Percentiles rank a stretch among this genome's conserved stretches.
phyloP scores from a whole-genome alignment of 2,113 vertebrate species.

The Poeciliopsis turrubarensis region DNA sequence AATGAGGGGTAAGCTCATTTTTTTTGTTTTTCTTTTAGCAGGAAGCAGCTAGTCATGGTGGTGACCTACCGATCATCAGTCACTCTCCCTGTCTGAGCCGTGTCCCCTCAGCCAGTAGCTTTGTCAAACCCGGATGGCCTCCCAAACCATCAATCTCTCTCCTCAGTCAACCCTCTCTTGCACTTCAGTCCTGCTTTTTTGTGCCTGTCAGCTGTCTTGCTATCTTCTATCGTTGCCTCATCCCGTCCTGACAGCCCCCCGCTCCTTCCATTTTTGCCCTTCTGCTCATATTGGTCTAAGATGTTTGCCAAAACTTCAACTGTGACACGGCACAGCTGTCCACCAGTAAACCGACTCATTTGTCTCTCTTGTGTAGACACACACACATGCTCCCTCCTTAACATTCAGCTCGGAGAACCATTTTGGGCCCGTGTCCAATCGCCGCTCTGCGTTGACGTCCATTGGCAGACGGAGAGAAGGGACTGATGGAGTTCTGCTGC shows the following conservation, averaged over 20 bases:
- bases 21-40: constrained; percentile 36
- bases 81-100: constrained; percentile 55
- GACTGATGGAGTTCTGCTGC: constrained; percentile 26
- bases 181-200: constrained; percentile 2
- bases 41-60: constrained; percentile 64
- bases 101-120: constrained; percentile 47
- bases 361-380: constrained; percentile 48
- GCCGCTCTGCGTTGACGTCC: constrained; percentile 5
- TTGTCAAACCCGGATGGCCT: constrained; percentile 48
- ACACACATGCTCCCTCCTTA: constrained; percentile 16
- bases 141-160: constrained; percentile 61
- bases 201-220: constrained; percentile 11
- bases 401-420: constrained; percentile 37
- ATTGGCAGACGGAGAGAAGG: neutral
- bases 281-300: constrained; percentile 24
- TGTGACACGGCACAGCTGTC: constrained; percentile 65
- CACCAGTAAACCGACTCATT: constrained; percentile 43
- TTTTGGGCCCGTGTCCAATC: constrained; percentile 49
- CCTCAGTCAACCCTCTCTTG: neutral
- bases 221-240: constrained; percentile 35
- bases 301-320: constrained; percentile 60
- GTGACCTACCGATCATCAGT: constrained; percentile 69
- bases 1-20: constrained; percentile 45
- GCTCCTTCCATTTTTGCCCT: constrained; percentile 48
- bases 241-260: constrained; percentile 44